Base-by-base conservation (phyloP, 2,113 vertebrate species). In the Cryptoleucopteryx plumbea region DNA sequence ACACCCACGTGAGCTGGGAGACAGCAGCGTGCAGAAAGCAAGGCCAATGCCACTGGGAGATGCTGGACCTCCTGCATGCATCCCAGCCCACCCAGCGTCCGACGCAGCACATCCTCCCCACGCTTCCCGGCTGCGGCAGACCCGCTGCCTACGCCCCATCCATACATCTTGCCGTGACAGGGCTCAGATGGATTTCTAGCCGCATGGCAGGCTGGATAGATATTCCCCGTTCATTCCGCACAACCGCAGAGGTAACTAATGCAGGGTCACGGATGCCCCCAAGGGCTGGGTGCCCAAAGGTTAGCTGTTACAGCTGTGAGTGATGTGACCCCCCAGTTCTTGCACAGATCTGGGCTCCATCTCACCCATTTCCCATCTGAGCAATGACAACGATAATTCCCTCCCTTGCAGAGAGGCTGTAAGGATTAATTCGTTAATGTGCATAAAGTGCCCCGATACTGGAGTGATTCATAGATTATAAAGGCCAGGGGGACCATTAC, bases 361-460 rank as follows among this genome's bases (percentile, higher is more conserved):
- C 79, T 84, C 92, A 19, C 80, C 75, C 77, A 22, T 86, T 73
- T 88, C 91, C 86, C 92, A 79, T 38, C 79, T 43, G 80, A 94
- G 80, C 92, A 15, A 70, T 62, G 86, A 55, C 52, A 19, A 34
- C 10, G 83, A 43, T 62, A 58, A 86, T 86, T 91, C 90, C 83
- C 74, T 73, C 20, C 71, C 89, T 29, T 1, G 36, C 63, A 13
- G 38, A 65, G 67, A 68, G 82, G 61, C 81, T 38, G 68, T 11
- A 36, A 32, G 86, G 80, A 95, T 94, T 93, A 88, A 94, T 94
- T 94, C 70, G 7, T 66, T 94, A 85, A 95, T 82, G 94, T 26
- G 90, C 87, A 59, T 47, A 75, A 96, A 93, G 90, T 93, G 94
- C 90, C 80, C 79, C 10, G 36, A 42, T 45, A 14, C 36, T 2